phyloP scores from a whole-genome alignment of 2,113 vertebrate species.

The Tragelaphus buxtoni region DNA sequence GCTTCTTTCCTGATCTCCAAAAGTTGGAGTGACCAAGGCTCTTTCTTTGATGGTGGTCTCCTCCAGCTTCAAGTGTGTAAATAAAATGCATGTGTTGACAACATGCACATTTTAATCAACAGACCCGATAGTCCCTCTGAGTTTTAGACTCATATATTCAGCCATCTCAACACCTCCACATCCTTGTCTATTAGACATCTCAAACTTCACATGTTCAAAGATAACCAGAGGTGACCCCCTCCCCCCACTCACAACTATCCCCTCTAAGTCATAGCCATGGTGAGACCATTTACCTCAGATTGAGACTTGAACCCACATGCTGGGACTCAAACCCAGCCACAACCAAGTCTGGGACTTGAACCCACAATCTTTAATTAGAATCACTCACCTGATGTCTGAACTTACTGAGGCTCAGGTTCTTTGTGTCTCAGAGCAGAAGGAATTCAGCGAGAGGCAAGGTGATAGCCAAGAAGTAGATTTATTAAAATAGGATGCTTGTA shows the following conservation, averaged over 20 bases:
- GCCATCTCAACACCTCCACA: neutral
- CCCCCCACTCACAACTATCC: neutral
- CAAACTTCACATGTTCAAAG: neutral
- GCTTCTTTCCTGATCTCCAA: neutral
- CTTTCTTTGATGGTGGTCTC: neutral
- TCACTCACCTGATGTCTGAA: neutral
- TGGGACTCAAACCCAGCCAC: neutral
- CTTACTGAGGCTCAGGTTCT: neutral
- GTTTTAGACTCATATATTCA: neutral
- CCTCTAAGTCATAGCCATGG: neutral
- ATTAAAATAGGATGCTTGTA: neutral
- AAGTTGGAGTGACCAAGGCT: too few species aligned
- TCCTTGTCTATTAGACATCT: neutral
- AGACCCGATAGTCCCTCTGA: neutral
- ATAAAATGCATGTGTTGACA: neutral
- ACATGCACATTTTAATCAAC: neutral
- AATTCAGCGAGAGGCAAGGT: neutral
- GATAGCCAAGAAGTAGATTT: neutral
- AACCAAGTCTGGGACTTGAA: neutral
- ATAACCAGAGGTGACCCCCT: neutral
- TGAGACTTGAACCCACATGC: neutral
- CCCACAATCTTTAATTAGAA: neutral
- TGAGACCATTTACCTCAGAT: neutral
- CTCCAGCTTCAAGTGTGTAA: neutral
- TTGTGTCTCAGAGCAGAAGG: neutral